Conservation (phyloP, 1,140 invertebrate species). For the Brachionus sp. region DNA sequence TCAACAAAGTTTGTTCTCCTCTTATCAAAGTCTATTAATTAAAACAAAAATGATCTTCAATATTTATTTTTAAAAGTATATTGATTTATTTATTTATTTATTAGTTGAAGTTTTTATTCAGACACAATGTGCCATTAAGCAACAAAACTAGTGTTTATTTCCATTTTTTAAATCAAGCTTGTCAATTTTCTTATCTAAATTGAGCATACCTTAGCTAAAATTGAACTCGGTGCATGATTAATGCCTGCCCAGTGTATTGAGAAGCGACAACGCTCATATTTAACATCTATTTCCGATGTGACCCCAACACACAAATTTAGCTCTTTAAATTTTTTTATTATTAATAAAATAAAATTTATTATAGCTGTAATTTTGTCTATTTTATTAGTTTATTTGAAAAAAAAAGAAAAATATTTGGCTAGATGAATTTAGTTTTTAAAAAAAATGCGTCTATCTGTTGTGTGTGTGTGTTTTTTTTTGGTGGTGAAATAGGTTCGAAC, state of each 20-base stretch:
- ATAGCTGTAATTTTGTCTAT: conserved; percentile 1
- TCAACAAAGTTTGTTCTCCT: background rate
- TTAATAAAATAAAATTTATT: conserved; percentile 4
- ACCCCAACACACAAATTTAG: background rate
- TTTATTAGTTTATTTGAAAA: conserved; percentile 11
- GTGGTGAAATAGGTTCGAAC: background rate
- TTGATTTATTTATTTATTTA: conserved; percentile 5
- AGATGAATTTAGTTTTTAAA: background rate
- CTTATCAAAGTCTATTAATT: conserved; percentile 39
- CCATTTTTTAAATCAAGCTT: background rate
- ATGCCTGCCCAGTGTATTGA: background rate
- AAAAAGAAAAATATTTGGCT: background rate
- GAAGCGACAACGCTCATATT: background rate
- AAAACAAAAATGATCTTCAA: conserved; percentile 23
- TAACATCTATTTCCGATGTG: background rate
- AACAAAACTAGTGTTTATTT: background rate
- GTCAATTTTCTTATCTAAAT: conserved; percentile 13
- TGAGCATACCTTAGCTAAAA: background rate
- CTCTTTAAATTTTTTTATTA: background rate
- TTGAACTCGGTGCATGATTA: background rate
- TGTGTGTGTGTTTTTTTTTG: too few species aligned
- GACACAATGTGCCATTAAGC: conserved; percentile 4
- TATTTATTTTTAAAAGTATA: conserved; percentile 6
- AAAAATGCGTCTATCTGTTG: background rate
- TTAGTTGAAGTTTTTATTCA: background rate